phyloP scores from a whole-genome alignment of 2,888 invertebrate genomes.

The Tanaodytes sp. region DNA sequence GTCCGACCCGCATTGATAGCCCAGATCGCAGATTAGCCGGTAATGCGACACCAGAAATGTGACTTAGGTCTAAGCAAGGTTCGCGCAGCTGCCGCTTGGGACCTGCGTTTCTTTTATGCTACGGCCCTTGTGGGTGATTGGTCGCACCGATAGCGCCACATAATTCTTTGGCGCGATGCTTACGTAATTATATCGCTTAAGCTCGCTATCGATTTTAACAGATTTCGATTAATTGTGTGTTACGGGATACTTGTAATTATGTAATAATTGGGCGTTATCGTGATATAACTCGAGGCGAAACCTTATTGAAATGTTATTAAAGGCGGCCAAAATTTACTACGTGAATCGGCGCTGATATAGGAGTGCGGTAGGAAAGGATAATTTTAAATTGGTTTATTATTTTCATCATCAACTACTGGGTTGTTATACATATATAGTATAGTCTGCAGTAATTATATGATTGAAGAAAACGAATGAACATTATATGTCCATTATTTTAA shows the following conservation, averaged over 20 bases:
- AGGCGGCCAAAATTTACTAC: slow-evolving; percentile 9
- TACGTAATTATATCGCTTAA: slow-evolving; percentile 30
- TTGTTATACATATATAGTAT: too few relatives aligned
- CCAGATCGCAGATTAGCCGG: slow-evolving; percentile 42
- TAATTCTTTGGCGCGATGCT: slow-evolving; percentile 7
- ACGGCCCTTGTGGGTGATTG: slow-evolving; percentile 35
- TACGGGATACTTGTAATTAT: slow-evolving; percentile 26
- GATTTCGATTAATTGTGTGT: slow-evolving; percentile 29
- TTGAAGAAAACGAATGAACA: too few relatives aligned
- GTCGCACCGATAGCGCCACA: slow-evolving; percentile 25
- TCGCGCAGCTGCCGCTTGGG: slow-evolving; percentile 23
- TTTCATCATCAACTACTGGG: too few relatives aligned
- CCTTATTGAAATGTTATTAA: slow-evolving; percentile 7
- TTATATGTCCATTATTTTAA: too few relatives aligned
- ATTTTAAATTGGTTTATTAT: not conserved
- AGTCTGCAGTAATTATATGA: too few relatives aligned
- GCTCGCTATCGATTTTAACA: slow-evolving; percentile 17
- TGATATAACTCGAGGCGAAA: slow-evolving; percentile 8
- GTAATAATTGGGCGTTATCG: too few relatives aligned
- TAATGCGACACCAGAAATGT: slow-evolving; percentile 41
- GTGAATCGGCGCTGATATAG: not conserved
- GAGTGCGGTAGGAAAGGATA: not conserved
- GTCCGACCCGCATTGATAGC: slow-evolving; percentile 41
- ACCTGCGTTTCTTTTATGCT: slow-evolving; percentile 31
- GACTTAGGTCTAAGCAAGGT: slow-evolving; percentile 28